These are phyloP conservation scores for Cosmia trapezina DNA, from an alignment of 2,888 invertebrate genomes.

Conservation along the genomic window DNA sequence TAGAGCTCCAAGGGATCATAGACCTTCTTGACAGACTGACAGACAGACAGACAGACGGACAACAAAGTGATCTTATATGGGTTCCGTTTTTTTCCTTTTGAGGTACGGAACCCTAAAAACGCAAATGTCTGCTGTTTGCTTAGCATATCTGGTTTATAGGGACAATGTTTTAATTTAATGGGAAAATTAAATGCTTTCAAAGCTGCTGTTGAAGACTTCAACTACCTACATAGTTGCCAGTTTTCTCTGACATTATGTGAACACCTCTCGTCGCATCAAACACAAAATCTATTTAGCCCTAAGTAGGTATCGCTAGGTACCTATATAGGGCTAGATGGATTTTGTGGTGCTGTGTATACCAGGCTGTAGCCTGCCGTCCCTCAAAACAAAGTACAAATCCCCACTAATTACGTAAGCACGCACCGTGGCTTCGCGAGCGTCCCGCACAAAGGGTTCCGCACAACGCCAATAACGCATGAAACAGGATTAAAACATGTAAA, in stretches of 20 bases:
- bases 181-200: too few relatives aligned
- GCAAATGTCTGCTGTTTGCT: too few relatives aligned
- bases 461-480: slow-evolving; percentile 89
- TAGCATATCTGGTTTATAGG: too few relatives aligned
- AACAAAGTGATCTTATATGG: too few relatives aligned
- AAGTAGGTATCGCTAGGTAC: not conserved
- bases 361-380: slow-evolving; percentile 28
- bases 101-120: too few relatives aligned
- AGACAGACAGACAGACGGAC: too few relatives aligned
- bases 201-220: too few relatives aligned
- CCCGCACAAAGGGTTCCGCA: slow-evolving; percentile 78
- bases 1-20: too few relatives aligned
- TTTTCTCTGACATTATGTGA: not conserved
- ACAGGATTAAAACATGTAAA: slow-evolving; percentile 90
- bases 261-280: not conserved
- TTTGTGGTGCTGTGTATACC: slow-evolving; percentile 1
- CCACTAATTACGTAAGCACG: slow-evolving; percentile 64
- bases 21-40: too few relatives aligned
- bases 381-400: slow-evolving; percentile 44
- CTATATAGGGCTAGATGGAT: too few relatives aligned
- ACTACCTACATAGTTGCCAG: not conserved
- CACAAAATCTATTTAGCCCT: slow-evolving; percentile 20
- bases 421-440: slow-evolving; percentile 73
- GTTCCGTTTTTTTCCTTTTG: too few relatives aligned
- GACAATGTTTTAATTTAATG: too few relatives aligned